Base-by-base conservation (phyloP, 53 echinoderm and acorn worm genomes). In the Apostichopus leukothele region DNA sequence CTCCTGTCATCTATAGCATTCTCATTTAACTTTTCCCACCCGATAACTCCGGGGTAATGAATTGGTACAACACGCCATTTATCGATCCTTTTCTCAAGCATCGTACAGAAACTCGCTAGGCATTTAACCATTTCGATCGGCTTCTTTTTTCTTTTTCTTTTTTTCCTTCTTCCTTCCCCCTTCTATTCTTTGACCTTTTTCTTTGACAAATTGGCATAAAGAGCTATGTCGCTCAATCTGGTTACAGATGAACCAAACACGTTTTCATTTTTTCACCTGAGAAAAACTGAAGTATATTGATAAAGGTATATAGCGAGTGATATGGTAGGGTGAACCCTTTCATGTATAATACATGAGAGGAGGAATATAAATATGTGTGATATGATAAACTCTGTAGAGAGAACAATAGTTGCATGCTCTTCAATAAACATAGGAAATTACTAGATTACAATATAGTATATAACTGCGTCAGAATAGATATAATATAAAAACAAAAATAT, bases 31-130 rank as follows among this genome's bases (percentile, higher is more conserved):
- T 63, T 61, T 22, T 18, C 60, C 84, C 39, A n/a, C 63, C 85
- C 63, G 67, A 61, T 67, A 67, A 85, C 85, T 85, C 66, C 85
- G 85, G 68, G 85, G 85, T 85, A 85, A 85, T 85, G 85, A 85
- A 85, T 85, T 85, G 67, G 85, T 85, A 68, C 85, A 85, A 85
- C 85, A 85, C 85, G 85, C 85, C 85, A 85, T 85, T 85, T 85
- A 85, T 85, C 85, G 85, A 85, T 85, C 27, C 26, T 16, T 76
- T 85, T 67, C 39, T 39, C 85, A 67, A 85, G 85, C 12, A 85
- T 11, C 67, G 85, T 67, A 71, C 71, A 85, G 39, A 85, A 85
- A 13, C 67, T 85, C 61, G 85, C 67, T 85, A 67, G 67, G 85
- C 85, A 85, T 25, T 85, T 85, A 67, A 7, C 50, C 18, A 50